These are phyloP conservation scores for Momotus momota DNA, from an alignment of 2,797 vertebrate species.

Conservation along the genomic window DNA sequence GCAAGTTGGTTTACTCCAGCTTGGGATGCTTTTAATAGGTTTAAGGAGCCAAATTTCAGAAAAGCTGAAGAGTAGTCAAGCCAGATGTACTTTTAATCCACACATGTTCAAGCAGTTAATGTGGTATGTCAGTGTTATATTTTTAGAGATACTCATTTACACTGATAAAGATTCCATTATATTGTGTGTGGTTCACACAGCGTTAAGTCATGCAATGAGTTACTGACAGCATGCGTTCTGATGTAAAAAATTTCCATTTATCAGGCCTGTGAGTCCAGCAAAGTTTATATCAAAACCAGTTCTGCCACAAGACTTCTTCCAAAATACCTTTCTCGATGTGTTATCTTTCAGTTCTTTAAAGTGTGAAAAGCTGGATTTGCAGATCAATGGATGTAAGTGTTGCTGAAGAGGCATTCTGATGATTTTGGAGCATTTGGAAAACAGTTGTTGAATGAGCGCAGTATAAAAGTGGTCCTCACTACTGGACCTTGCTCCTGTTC, in stretches of 20 bases:
- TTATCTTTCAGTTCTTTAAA: not conserved
- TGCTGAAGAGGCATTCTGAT: not conserved
- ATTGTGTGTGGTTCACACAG: not conserved
- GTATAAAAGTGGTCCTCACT: not conserved
- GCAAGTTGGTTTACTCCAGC: not conserved
- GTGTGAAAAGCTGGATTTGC: not conserved
- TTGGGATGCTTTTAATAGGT: not conserved
- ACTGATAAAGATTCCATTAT: not conserved
- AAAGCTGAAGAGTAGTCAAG: not conserved
- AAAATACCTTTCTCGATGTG: not conserved
- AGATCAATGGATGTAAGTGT: not conserved
- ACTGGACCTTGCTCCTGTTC: not conserved
- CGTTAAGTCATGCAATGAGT: not conserved
- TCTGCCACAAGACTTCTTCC: not conserved
- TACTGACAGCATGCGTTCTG: not conserved
- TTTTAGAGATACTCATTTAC: not conserved
- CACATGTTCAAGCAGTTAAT: not conserved
- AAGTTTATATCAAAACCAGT: not conserved
- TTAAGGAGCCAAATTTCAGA: not conserved
- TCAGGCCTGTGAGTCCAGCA: not conserved
- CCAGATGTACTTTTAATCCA: not conserved
- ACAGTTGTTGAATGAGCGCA: not conserved
- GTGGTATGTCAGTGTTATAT: not conserved
- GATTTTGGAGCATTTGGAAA: not conserved
- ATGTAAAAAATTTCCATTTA: not conserved